These are phyloP conservation scores for Pseudomyrmex concolor DNA, from an alignment of 1,140 invertebrate species.

Conservation along the genomic window DNA sequence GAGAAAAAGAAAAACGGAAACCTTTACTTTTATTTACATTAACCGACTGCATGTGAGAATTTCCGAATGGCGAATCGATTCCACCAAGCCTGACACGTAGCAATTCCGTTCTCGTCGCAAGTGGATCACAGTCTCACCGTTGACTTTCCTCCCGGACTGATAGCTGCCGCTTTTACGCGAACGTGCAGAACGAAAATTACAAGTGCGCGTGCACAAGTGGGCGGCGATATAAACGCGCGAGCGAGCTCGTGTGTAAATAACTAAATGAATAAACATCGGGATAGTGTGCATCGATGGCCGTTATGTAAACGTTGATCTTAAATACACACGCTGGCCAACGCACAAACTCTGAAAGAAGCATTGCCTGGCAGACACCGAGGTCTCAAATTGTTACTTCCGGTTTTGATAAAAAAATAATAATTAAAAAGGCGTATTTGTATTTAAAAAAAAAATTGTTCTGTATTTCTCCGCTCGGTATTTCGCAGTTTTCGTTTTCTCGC, in stretches of 20 bases:
- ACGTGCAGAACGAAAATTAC: constrained; percentile 64
- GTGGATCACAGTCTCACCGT: constrained; percentile 46
- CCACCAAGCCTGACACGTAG: not conserved
- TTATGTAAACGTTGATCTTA: constrained; percentile 41
- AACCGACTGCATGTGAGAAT: not conserved
- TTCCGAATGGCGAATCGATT: not conserved
- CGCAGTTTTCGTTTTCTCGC: constrained; percentile 19
- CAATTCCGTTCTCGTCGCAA: constrained; percentile 5
- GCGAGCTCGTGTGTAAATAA: constrained; percentile 58
- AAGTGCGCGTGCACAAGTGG: constrained; percentile 43
- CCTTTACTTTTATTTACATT: constrained; percentile 12
- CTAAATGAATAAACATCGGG: constrained; percentile 59
- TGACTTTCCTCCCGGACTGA: constrained; percentile 22
- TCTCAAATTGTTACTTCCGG: constrained; percentile 1
- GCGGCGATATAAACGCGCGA: constrained; percentile 60
- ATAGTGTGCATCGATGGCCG: constrained; percentile 28
- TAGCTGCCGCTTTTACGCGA: constrained; percentile 54
- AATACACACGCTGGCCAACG: not conserved
- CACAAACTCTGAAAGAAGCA: not conserved
- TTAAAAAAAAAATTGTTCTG: not conserved
- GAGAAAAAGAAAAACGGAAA: not conserved
- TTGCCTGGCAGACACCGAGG: not conserved
- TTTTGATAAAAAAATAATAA: not conserved
- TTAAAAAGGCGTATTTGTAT: not conserved
- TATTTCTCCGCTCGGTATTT: not conserved